These are phyloP conservation scores for Drymodes brunneopygia DNA, from an alignment of 2,113 vertebrate genomes.

Conservation along the genomic window DNA sequence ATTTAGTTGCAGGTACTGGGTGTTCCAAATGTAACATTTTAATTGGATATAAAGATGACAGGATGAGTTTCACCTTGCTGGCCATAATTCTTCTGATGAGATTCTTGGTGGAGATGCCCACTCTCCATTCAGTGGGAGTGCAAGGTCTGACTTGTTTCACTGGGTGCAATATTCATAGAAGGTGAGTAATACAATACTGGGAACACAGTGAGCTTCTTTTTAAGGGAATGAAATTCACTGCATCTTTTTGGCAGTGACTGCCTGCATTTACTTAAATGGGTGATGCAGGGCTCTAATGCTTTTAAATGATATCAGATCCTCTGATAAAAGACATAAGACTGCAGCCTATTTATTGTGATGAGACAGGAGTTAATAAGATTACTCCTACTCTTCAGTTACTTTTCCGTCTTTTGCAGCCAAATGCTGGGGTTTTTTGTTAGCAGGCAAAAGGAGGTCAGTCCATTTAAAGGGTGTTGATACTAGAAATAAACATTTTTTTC, in stretches of 20 bases:
- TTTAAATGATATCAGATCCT: constrained; percentile 63
- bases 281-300: constrained; percentile 57
- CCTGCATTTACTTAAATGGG: constrained; percentile 61
- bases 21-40: not conserved
- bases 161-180: constrained; percentile 37
- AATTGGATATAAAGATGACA: constrained; percentile 31
- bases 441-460: constrained; percentile 51
- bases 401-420: constrained; percentile 63
- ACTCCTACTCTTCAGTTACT: constrained; percentile 59
- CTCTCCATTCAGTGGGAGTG: not conserved
- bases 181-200: constrained; percentile 54
- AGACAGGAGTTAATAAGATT: constrained; percentile 69
- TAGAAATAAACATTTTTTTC: constrained; percentile 48
- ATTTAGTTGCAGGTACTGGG: not conserved
- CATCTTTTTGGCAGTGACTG: constrained; percentile 50
- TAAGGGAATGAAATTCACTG: constrained; percentile 55
- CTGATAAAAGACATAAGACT: constrained; percentile 62
- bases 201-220: constrained; percentile 50
- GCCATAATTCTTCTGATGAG: not conserved
- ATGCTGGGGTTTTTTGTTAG: constrained; percentile 25
- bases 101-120: not conserved
- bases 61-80: constrained; percentile 33
- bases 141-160: constrained; percentile 10
- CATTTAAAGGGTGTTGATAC: constrained; percentile 34
- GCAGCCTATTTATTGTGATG: constrained; percentile 65